Evolutionary conservation across 2,888 invertebrate genomes (phyloP).

Genomic region (Ormia ochracea): DNA sequence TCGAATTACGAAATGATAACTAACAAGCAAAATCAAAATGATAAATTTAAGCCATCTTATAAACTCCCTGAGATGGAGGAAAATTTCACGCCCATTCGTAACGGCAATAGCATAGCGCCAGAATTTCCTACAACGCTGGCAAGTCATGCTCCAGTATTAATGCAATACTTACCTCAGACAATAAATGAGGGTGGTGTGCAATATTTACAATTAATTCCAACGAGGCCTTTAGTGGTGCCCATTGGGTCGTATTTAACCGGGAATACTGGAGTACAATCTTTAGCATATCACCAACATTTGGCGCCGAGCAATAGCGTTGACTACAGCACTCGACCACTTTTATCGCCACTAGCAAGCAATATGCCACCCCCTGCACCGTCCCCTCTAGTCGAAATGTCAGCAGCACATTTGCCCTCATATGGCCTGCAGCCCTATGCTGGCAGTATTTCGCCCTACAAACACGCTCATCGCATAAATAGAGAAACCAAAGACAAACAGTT

Average conservation of each 20-base stretch:
- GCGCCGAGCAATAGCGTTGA: constrained; percentile 58
- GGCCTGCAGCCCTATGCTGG: constrained; percentile 69
- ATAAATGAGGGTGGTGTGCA: constrained; percentile 71
- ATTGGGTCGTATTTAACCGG: constrained; percentile 71
- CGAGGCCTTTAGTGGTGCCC: constrained; percentile 75
- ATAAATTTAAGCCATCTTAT: constrained; percentile 70
- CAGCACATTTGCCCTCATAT: constrained; percentile 62
- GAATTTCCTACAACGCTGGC: constrained; percentile 1
- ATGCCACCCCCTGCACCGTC: constrained; percentile 48
- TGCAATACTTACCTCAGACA: constrained; percentile 75
- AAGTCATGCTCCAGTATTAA: constrained; percentile 70
- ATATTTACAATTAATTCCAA: constrained; percentile 75
- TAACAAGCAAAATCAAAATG: constrained; percentile 52
- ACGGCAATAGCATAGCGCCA: constrained; percentile 50
- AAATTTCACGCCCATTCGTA: constrained; percentile 73
- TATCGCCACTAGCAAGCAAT: constrained; percentile 62
- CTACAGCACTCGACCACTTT: constrained; percentile 64
- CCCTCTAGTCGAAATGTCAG: constrained; percentile 40
- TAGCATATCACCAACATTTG: constrained; percentile 30
- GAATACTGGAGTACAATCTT: constrained; percentile 31
- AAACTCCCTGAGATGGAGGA: constrained; percentile 73
- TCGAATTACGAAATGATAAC: constrained; percentile 68
- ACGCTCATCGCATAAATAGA: constrained; percentile 72
- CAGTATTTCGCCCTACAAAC: constrained; percentile 66
- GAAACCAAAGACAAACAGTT: constrained; percentile 71